Evolutionary conservation across 1,140 invertebrate species (phyloP), one percentile per base, ranked within the genome.

Genomic region (Gryon sp.): DNA sequence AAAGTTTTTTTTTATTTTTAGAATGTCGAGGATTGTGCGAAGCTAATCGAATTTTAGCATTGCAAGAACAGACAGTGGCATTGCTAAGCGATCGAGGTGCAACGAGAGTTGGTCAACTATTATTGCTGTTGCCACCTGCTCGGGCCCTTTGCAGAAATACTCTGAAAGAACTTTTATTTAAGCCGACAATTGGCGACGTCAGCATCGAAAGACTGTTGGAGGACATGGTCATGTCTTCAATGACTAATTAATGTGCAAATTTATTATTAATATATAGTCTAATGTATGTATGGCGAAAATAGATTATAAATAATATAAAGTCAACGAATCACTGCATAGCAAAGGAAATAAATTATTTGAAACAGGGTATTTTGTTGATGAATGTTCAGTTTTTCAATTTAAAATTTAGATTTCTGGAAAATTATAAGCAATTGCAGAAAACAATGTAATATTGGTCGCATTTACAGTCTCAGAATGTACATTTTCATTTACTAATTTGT

Each of bases 51-150:
- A 90, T 95, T 1, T 92, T 95, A 82, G 86, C 92, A 0, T 80
- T 95, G 0, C 94, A 96, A 88, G 94, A 95, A 73, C 94, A 95
- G 84, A 93, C 93, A 0, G 92, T 95, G 24, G 87, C 93, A 4
- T 92, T 95, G 83, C 87, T 96, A 1, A 92, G 92, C 55, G 93
- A 95, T 59, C 78, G 91, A 79, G 90, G 91, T 34, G 88, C 91
- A 63, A 90, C 90, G 1, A 89, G 95, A 9, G 92, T 95, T 48
- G 94, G 94, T 0, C 92, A 92, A 43, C 86, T 96, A 0, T 88
- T 96, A 30, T 84, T 96, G 4, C 85, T 94, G 0, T 85, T 96
- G 46, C 92, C 94, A 8, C 90, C 91, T 5, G 87, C 92, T 7
- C 84, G 90, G 81, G 81, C 92, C 82, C 85, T 92, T 73, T 86